Base-by-base conservation (phyloP, 2,797 vertebrate genomes). In the Orestias chungarensis region DNA sequence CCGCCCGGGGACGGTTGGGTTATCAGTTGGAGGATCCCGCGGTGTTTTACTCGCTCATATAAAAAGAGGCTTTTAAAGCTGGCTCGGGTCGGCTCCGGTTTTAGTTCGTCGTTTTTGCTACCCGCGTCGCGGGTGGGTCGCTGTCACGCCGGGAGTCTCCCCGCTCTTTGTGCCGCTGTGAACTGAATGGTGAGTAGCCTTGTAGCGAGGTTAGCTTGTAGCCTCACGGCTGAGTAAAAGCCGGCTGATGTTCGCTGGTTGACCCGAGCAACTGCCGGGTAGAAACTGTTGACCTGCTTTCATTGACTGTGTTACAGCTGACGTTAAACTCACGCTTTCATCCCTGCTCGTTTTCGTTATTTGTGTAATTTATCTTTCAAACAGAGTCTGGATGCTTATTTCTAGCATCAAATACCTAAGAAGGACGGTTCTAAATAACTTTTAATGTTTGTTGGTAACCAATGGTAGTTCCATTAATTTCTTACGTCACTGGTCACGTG, bases 161-260 rank as follows among this genome's bases (percentile, higher is more conserved):
- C 59, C 7, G 84, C 81, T 70, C 77, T 87, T 81, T 81, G 83
- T 79, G 25, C 70, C 10, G 59, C 59, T 62, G 65, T 61, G 33
- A 62, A 75, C 82, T 84, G 84, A 68, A 75, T 77, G 88, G 91
- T 92, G 38, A 92, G 89, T 85, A 72, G 85, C 82, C 57, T 42
- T 29, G 23, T n/a, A 20, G 64, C 4, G 67, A 40, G 74, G 81
- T 74, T 91, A 90, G 88, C 90, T 79, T 71, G 69, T 92, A 91
- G 91, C 91, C 82, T 81, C 79, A 33, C 0, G 42, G 85, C 82
- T 82, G 80, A 42, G 10, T 68, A 18, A 18, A 57, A 18, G 54
- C 33, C 40, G 68, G n/a, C 64, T 59, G 62, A 44, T 75, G 57
- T 15, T 64, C 33, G 59, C 46, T 73, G 66, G 40, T 50, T 57